Evolutionary conservation across 1,140 invertebrate species (phyloP), one percentile per base, ranked within the genome.

Genomic region (Dendrolimus kikuchii): DNA sequence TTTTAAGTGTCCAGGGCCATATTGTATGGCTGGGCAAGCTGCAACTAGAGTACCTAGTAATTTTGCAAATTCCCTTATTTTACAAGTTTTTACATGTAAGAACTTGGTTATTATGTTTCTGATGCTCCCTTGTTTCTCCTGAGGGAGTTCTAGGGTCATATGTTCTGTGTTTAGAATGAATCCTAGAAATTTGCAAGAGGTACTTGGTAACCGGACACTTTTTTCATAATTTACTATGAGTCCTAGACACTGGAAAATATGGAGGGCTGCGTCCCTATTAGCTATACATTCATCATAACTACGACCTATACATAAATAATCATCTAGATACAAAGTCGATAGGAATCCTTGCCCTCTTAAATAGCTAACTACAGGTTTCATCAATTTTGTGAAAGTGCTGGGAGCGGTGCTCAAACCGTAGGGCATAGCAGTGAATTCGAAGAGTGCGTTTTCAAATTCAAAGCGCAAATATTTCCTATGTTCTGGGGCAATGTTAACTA

Each of bases 201-300:
- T 43, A 8, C 6, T 53, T 5, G 60, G 66, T 7, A 5, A 10
- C 2, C 59, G 38, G 5, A 5, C 6, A 53, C 63, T 60, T 53
- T 69, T 69, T 8, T 63, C 43, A 6, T 39, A 23, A 41, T 69
- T 69, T 7, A 69, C 51, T 5, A 63, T 53, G 53, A 68, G 60
- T 9, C 66, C 59, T 51, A 68, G 10, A 45, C 10, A 43, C 10
- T 39, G 59, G 59, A 4, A 41, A 37, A 5, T 39, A 38, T 7
- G 57, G n/a, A n/a, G n/a, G n/a, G n/a, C n/a, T n/a, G n/a, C n/a
- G n/a, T n/a, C n/a, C n/a, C n/a, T 8, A 47, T 66, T 62, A 7
- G 47, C 38, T 23, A 40, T 6, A 49, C 53, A 60, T 5, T 46
- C 38, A 0, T 40, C 42, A 46, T 46, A 46, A 4, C 9, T 7